Conservation (phyloP, 2,888 invertebrate species). For the Amphimallon solstitiale region DNA sequence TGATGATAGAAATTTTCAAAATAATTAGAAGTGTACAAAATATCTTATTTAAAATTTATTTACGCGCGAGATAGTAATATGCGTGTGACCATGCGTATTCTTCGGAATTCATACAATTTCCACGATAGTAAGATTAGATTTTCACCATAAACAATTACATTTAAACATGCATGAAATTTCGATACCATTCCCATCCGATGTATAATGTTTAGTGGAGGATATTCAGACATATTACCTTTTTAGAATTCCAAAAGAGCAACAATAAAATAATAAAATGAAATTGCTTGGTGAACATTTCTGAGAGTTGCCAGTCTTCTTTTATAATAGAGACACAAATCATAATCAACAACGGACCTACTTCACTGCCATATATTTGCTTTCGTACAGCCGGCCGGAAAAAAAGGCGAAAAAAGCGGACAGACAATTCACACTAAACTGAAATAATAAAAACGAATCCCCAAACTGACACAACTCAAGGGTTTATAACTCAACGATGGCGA, state of each 20-base stretch:
- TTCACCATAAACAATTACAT: too few relatives aligned
- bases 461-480: slow-evolving; percentile 36
- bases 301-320: not conserved
- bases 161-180: too few relatives aligned
- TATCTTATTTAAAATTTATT: too few relatives aligned
- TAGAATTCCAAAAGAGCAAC: not conserved
- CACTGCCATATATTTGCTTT: not conserved
- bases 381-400: not conserved
- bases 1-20: too few relatives aligned
- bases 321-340: slow-evolving; percentile 28
- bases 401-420: not conserved
- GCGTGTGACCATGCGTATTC: too few relatives aligned
- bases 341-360: slow-evolving; percentile 12
- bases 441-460: slow-evolving; percentile 36
- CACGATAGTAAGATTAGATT: too few relatives aligned
- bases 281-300: slow-evolving; percentile 1
- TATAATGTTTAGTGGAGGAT: too few relatives aligned
- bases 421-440: slow-evolving; percentile 31
- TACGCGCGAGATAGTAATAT: too few relatives aligned
- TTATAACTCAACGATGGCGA: slow-evolving; percentile 36
- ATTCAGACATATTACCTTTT: not conserved
- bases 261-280: slow-evolving; percentile 19
- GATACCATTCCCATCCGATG: too few relatives aligned
- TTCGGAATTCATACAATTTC: too few relatives aligned
- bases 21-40: too few relatives aligned